Evolutionary conservation across 1,140 invertebrate genomes (phyloP), one percentile per base, ranked within the genome.

Genomic region (Brachionus rubens): DNA sequence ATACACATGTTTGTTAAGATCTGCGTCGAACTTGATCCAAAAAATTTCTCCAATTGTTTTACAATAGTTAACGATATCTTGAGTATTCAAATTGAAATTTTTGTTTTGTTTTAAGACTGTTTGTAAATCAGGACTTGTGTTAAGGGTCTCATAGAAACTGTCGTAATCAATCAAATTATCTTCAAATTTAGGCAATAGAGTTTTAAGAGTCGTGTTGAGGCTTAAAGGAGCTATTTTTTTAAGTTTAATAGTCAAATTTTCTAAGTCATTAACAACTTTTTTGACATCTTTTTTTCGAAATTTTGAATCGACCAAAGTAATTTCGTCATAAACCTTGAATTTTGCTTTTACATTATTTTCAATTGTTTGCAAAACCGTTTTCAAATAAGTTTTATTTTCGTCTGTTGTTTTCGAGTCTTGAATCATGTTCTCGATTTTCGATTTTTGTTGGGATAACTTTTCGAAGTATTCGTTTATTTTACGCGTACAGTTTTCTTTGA

Each of bases 1-100:
- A 76, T 82, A 84, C 1, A 84, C 47, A 10, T 80, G 79, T 24
- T 80, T 76, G 4, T 79, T 79, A 10, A 83, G 67, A 0, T 77
- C 75, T 46, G 79, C 76, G 16, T 78, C 78, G 3, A 80, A 76
- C 26, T 77, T 65, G 41, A 78, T 80, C 82, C 82, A 84, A 12
- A 84, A 59, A 1, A 84, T 77, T 56, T 84, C 82, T 6, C 82
- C 83, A 62, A 78, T 81, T 59, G 81, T 80, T 72, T 80, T 79
- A 7, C 82, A 70, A 77, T 81, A 81, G 36, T 80, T 76, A n/a
- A 83, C 48, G 3, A 84, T 52, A n/a, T 80, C 78, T 12, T 80
- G 78, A 12, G 77, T 78, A 14, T 77, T 76, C 21, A 83, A 33
- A 2, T 80, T 77, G 52, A 76, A 79, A 6, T 76, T 77, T 12